Percentiles rank a stretch among this genome's conserved stretches.
phyloP scores from a whole-genome alignment of 2,888 invertebrate species.

The Agonopterix alstromeriana region DNA sequence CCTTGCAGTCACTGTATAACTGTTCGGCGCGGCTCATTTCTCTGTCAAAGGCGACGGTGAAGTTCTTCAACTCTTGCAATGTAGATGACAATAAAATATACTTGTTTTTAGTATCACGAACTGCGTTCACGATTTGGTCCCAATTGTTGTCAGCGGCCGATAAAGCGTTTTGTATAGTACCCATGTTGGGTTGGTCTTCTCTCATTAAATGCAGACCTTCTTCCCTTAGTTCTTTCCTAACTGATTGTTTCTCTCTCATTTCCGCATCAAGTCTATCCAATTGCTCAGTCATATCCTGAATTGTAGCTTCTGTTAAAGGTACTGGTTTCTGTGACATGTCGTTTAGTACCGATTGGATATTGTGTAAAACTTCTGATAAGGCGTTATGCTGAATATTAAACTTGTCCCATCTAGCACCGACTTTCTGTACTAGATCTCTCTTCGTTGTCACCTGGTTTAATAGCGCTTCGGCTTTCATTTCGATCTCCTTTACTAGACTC shows the following conservation, averaged over 20 bases:
- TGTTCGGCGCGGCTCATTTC: slow-evolving; percentile 83
- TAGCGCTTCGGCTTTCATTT: slow-evolving; percentile 81
- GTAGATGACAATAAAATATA: slow-evolving; percentile 84
- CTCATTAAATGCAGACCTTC: slow-evolving; percentile 88
- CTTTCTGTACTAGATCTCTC: slow-evolving; percentile 81
- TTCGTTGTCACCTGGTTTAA: slow-evolving; percentile 81
- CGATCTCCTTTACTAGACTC: slow-evolving; percentile 83
- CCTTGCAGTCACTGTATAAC: slow-evolving; percentile 78
- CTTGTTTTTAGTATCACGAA: slow-evolving; percentile 85
- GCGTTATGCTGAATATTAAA: slow-evolving; percentile 85
- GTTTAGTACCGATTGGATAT: slow-evolving; percentile 74
- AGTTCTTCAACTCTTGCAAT: slow-evolving; percentile 85
- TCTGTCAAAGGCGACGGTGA: slow-evolving; percentile 81
- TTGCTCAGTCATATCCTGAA: slow-evolving; percentile 66
- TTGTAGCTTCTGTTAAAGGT: slow-evolving; percentile 62
- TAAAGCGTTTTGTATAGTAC: slow-evolving; percentile 87
- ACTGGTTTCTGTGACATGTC: slow-evolving; percentile 72
- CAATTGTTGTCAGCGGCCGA: slow-evolving; percentile 87
- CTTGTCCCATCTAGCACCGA: slow-evolving; percentile 85
- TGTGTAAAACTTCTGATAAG: slow-evolving; percentile 80
- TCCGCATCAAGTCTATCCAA: slow-evolving; percentile 75
- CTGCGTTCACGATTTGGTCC: slow-evolving; percentile 85
- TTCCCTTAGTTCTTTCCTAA: slow-evolving; percentile 84
- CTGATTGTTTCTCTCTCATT: slow-evolving; percentile 75
- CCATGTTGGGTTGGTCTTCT: slow-evolving; percentile 87